phyloP scores from a whole-genome alignment of 1,140 invertebrate genomes.

The Probaryconus sp. region DNA sequence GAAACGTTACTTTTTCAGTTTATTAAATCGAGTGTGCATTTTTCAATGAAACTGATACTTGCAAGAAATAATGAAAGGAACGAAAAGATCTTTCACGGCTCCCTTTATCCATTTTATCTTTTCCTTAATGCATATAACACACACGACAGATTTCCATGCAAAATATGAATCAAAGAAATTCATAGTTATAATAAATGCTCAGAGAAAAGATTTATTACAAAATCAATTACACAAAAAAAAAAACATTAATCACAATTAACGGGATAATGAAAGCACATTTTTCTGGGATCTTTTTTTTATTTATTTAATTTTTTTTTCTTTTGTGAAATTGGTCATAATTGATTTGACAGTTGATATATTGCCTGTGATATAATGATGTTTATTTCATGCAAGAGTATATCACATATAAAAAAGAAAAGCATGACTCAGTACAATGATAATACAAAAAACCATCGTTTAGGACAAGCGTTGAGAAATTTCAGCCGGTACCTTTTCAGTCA shows the following conservation, averaged over 20 bases:
- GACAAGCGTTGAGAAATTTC: constrained; percentile 20
- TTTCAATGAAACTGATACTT: neutral
- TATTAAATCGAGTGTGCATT: constrained; percentile 17
- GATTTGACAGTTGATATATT: neutral
- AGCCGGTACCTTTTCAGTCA: constrained; percentile 9
- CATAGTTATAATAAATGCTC: no score
- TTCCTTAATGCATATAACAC: no score
- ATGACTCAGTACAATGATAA: constrained; percentile 11
- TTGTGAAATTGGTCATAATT: neutral
- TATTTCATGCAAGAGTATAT: neutral
- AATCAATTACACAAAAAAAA: no score
- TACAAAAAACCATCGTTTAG: constrained; percentile 3
- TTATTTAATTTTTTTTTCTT: neutral
- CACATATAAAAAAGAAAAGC: neutral
- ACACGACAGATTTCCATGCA: no score
- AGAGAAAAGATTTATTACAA: no score
- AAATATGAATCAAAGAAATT: no score
- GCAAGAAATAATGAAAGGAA: neutral
- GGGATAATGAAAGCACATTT: no score
- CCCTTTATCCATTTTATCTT: no score
- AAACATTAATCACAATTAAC: no score
- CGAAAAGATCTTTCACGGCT: constrained; percentile 10
- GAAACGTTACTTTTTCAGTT: constrained; percentile 18
- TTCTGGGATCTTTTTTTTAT: no score
- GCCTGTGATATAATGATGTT: neutral